Conservation (phyloP, 2,888 invertebrate genomes). For the Nowickia ferox region DNA sequence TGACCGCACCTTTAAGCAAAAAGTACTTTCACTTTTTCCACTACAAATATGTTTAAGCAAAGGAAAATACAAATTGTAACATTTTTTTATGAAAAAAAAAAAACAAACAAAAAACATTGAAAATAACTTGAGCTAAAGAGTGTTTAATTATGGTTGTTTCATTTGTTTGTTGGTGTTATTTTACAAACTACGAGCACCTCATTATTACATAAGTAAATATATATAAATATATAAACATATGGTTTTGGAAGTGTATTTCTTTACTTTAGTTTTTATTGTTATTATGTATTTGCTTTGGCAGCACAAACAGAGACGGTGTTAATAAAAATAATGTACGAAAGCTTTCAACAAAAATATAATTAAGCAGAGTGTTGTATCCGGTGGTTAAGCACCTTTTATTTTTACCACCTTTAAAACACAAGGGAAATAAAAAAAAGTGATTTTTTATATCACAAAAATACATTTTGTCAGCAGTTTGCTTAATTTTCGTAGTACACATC, state of each 20-base stretch:
- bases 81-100: background rate
- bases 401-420: too few relatives aligned
- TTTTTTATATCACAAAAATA: too few relatives aligned
- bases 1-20: too few relatives aligned
- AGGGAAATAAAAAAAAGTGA: background rate
- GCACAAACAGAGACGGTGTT: background rate
- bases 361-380: background rate
- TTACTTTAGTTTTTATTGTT: background rate
- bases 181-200: background rate
- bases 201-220: background rate
- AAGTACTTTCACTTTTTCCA: background rate
- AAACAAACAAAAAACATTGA: too few relatives aligned
- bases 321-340: background rate
- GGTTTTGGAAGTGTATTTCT: background rate
- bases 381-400: too few relatives aligned
- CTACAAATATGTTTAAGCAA: background rate
- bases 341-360: background rate
- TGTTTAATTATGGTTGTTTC: background rate
- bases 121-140: background rate
- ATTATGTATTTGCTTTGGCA: background rate
- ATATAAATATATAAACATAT: background rate
- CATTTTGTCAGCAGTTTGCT: too few relatives aligned
- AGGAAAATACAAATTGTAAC: background rate
- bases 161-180: background rate
- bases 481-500: too few relatives aligned